These are phyloP conservation scores for Neosilurus mollespiculum DNA, from an alignment of 2,797 vertebrate genomes.

Conservation along the genomic window DNA sequence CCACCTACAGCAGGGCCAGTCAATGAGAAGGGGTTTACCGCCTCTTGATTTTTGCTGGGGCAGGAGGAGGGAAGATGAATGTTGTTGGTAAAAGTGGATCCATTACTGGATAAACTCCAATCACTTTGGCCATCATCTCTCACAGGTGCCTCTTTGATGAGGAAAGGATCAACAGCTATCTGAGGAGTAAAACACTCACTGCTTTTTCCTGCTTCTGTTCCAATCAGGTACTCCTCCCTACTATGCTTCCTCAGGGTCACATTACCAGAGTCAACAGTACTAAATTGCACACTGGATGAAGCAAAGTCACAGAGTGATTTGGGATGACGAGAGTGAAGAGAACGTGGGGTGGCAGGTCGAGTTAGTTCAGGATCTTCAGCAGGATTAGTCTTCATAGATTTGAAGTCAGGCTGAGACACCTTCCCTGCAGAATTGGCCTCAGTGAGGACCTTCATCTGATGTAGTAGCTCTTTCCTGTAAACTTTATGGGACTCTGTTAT, in stretches of 20 bases:
- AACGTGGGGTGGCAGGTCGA: neutral
- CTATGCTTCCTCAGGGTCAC: slow-evolving; percentile 55
- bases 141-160: slow-evolving; percentile 74
- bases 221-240: slow-evolving; percentile 63
- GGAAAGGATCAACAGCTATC: slow-evolving; percentile 40
- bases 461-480: slow-evolving; percentile 42
- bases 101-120: slow-evolving; percentile 69
- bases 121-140: slow-evolving; percentile 70
- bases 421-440: slow-evolving; percentile 44
- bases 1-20: slow-evolving; percentile 26
- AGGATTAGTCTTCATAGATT: slow-evolving; percentile 42
- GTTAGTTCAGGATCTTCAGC: neutral
- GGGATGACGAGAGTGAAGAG: slow-evolving; percentile 9
- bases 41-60: slow-evolving; percentile 48
- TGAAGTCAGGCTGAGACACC: slow-evolving; percentile 39
- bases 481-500: slow-evolving; percentile 41
- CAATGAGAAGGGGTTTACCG: slow-evolving; percentile 56
- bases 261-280: slow-evolving; percentile 34
- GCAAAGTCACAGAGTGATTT: slow-evolving; percentile 7
- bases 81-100: slow-evolving; percentile 39
- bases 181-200: slow-evolving; percentile 45
- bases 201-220: slow-evolving; percentile 46
- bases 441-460: slow-evolving; percentile 32
- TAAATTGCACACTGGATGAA: neutral
- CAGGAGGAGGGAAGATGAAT: slow-evolving; percentile 30